Conservation (phyloP, 1,140 invertebrate species). For the Brachionus manjavacas region DNA sequence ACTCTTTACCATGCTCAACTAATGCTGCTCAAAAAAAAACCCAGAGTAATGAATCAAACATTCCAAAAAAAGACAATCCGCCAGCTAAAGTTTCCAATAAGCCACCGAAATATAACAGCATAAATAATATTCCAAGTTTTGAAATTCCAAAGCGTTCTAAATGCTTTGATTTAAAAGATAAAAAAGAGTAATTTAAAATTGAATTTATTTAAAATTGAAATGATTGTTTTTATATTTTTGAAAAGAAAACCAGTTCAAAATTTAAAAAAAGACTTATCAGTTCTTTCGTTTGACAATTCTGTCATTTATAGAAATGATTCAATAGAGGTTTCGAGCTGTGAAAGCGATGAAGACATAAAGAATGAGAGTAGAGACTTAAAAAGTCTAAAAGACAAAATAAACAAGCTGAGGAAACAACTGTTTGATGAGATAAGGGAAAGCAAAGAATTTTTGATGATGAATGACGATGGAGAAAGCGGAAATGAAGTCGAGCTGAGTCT, state of each 20-base stretch:
- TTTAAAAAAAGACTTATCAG: neutral
- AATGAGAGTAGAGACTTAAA: slow-evolving; percentile 3
- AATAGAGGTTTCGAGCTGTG: neutral
- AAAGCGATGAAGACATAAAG: neutral
- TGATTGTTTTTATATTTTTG: neutral
- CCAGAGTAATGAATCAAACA: neutral
- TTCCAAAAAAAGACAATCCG: neutral
- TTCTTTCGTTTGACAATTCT: neutral
- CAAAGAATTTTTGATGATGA: neutral
- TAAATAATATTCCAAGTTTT: neutral
- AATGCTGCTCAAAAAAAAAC: neutral
- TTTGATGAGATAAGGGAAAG: neutral
- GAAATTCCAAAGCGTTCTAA: neutral
- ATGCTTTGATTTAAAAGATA: neutral
- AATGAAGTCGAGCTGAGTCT: slow-evolving; percentile 3
- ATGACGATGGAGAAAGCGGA: neutral
- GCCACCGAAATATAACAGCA: neutral
- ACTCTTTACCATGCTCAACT: neutral
- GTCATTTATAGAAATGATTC: neutral
- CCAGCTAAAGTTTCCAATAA: neutral
- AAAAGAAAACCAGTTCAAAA: neutral
- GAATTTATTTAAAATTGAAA: too few species aligned
- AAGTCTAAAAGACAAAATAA: neutral
- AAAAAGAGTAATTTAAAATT: neutral
- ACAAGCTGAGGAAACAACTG: neutral